A percentile compares a stretch with the other conserved stretches of the same genome.
These are phyloP conservation scores for Clarias platycephalus DNA, from an alignment of 2,797 vertebrate genomes.

Conservation along the genomic window DNA sequence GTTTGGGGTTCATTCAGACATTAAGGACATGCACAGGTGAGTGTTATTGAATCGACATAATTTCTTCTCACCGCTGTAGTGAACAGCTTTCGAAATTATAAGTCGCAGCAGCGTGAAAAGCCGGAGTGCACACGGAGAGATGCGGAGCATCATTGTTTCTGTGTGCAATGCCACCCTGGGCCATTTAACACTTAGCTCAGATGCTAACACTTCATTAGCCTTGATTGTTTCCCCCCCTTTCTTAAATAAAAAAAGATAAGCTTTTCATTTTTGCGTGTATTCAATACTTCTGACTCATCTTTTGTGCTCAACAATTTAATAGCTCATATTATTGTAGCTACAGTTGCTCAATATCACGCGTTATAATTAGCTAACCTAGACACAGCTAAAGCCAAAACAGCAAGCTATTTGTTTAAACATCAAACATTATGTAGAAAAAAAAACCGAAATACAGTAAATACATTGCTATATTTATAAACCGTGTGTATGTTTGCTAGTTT, in stretches of 20 bases:
- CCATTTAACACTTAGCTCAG: conserved; percentile 70
- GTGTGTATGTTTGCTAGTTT: not conserved
- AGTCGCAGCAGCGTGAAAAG: conserved; percentile 46
- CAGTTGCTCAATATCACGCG: conserved; percentile 44
- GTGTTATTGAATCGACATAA: conserved; percentile 18
- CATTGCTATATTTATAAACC: not conserved
- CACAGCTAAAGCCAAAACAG: conserved; percentile 33
- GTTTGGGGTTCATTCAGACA: conserved; percentile 62
- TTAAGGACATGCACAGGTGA: conserved; percentile 77
- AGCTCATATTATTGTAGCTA: not conserved
- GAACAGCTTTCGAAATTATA: conserved; percentile 50
- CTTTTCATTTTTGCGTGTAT: not conserved
- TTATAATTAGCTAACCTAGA: conserved; percentile 56
- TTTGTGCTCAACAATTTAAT: not conserved
- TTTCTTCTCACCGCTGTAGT: not conserved
- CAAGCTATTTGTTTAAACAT: not conserved
- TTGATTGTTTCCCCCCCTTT: not conserved
- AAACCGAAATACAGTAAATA: too few species aligned
- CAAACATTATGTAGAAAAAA: not conserved
- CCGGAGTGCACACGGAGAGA: conserved; percentile 61
- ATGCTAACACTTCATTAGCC: conserved; percentile 54
- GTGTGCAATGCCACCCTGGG: conserved; percentile 51
- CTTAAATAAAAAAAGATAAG: not conserved
- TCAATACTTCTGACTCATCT: not conserved
- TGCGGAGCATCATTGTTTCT: conserved; percentile 80